Base-by-base conservation (phyloP, 2,797 vertebrate species). In the Hirundo rustica region DNA sequence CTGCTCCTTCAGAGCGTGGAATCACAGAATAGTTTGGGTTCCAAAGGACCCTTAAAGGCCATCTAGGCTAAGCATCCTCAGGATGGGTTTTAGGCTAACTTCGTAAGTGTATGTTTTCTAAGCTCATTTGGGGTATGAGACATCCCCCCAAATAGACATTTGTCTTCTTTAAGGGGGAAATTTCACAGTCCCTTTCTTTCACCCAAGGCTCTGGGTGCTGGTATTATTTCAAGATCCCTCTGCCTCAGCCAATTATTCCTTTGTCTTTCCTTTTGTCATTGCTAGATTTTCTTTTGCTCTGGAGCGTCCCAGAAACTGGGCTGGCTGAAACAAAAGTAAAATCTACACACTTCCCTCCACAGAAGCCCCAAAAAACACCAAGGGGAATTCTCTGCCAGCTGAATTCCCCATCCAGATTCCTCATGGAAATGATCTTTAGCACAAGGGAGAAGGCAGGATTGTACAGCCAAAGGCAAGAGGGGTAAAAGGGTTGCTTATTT, bases 341-440 rank as follows among this genome's bases (percentile, higher is more conserved):
- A 75, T 32, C 54, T 36, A 21, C 23, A 36, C 22, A 15, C 3
- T 13, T 18, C 1, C 3, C 19, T 6, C 0, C 3, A 26, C 6
- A 7, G 44, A 74, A 74, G 10, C 8, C 11, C 16, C 21, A 12
- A 17, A 66, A 75, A 25, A 1, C 25, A 65, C 12, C 4, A 30
- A 15, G 32, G 8, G 7, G 57, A 67, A 42, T 57, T 89, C 81
- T 82, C 19, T 64, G 32, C 17, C 55, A 70, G 36, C 9, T 91
- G 61, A 80, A 42, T 89, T 70, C 27, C 32, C 36, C 45, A 20
- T 26, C 34, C 47, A 70, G 15, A 22, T 66, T 77, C 55, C 48
- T 48, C 26, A n/a, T 45, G 72, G 86, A 86, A 92, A 84, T 36
- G 16, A 86, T 34, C 61, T 86, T 80, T 50, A 88, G 53, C 36